These are phyloP conservation scores for Sciurus carolinensis DNA, from an alignment of 2,797 vertebrate genomes.

Conservation along the genomic window DNA sequence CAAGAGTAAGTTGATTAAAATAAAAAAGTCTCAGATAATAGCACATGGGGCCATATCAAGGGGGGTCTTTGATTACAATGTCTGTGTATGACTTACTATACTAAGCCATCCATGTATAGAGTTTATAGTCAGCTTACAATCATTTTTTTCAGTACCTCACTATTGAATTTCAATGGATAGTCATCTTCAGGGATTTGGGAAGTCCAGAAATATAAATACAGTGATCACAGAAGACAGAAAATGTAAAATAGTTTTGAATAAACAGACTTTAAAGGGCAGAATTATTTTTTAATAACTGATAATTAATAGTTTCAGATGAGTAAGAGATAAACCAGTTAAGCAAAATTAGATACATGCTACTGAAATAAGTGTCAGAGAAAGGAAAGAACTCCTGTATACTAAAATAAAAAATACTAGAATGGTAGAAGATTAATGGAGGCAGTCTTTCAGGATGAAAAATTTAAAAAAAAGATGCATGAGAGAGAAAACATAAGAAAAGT, in stretches of 20 bases:
- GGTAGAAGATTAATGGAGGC: neutral
- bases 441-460: neutral
- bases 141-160: neutral
- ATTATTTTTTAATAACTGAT: slow-evolving; percentile 8
- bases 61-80: neutral
- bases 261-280: neutral
- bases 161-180: neutral
- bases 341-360: neutral
- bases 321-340: neutral
- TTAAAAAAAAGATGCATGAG: neutral
- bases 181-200: neutral
- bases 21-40: neutral
- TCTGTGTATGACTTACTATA: neutral
- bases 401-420: neutral
- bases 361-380: slow-evolving; percentile 17
- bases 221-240: slow-evolving; percentile 25
- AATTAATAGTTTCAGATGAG: neutral
- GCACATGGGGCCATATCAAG: neutral
- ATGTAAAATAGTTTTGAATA: neutral
- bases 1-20: neutral
- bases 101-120: neutral
- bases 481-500: neutral
- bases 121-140: too few species aligned
- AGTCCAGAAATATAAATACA: neutral
- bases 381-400: neutral